Evolutionary conservation across 2,888 invertebrate genomes (phyloP).

Genomic region (Loripinus fragilis): DNA sequence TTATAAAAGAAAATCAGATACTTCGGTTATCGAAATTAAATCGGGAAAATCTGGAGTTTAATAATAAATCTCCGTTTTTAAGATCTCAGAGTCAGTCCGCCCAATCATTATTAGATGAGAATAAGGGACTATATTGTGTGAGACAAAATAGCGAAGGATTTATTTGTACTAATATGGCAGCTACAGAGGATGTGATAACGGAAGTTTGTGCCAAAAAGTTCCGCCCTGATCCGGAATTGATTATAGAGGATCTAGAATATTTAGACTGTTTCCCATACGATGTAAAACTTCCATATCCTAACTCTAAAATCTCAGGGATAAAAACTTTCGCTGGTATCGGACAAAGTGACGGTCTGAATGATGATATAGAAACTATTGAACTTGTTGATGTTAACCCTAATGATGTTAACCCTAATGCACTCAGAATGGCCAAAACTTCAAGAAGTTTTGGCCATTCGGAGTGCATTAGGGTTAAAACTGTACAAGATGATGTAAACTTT

Average conservation of each 20-base stretch:
- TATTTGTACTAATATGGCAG: not conserved
- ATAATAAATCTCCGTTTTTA: constrained; percentile 12
- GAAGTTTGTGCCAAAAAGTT: constrained; percentile 28
- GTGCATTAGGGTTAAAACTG: too few species aligned
- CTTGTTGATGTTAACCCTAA: constrained; percentile 23
- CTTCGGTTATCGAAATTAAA: not conserved
- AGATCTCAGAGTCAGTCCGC: constrained; percentile 30
- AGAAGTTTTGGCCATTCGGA: too few species aligned
- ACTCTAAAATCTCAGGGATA: not conserved
- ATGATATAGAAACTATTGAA: constrained; percentile 44
- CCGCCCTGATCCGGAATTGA: constrained; percentile 54
- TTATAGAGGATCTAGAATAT: constrained; percentile 64
- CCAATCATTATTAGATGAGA: not conserved
- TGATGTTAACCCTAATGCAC: too few species aligned
- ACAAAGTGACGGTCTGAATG: not conserved
- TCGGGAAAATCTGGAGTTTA: not conserved
- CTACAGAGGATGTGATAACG: not conserved
- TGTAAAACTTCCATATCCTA: constrained; percentile 49
- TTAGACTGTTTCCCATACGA: constrained; percentile 53
- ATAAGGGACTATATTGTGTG: not conserved
- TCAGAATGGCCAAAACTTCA: not conserved
- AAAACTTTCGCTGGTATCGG: not conserved
- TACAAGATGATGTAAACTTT: too few species aligned
- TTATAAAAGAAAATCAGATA: constrained; percentile 42
- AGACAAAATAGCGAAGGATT: not conserved